Conservation (phyloP, 2,888 invertebrate genomes). For the Brenthis daphne region DNA sequence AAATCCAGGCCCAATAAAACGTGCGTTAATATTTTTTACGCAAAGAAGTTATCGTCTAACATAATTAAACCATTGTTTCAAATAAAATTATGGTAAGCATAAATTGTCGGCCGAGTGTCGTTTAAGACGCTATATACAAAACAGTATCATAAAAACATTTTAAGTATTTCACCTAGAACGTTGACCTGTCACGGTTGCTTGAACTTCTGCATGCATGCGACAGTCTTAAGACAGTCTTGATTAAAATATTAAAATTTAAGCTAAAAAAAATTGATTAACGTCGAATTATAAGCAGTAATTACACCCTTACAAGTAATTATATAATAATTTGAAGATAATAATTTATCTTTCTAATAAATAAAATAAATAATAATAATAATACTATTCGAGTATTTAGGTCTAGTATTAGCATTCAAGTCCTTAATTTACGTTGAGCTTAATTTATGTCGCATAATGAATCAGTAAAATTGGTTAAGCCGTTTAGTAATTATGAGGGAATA, state of each 20-base stretch:
- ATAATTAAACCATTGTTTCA: conserved; percentile 80
- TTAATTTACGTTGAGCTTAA: too few relatives aligned
- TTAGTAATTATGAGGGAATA: too few relatives aligned
- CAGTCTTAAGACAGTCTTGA: not conserved
- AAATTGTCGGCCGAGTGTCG: conserved; percentile 63
- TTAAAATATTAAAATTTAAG: too few relatives aligned
- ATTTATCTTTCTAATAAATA: too few relatives aligned
- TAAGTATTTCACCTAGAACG: conserved; percentile 53
- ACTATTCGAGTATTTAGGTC: too few relatives aligned
- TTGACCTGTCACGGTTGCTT: conserved; percentile 42
- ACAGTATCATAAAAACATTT: conserved; percentile 73
- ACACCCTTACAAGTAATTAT: too few relatives aligned
- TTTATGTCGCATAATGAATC: too few relatives aligned
- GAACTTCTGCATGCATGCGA: conserved; percentile 14
- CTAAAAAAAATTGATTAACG: too few relatives aligned
- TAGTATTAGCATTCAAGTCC: too few relatives aligned
- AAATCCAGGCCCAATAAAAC: conserved; percentile 22
- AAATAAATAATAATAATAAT: not conserved
- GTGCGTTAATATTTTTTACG: conserved; percentile 60
- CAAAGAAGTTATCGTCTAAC: conserved; percentile 68
- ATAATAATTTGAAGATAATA: too few relatives aligned
- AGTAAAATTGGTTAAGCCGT: too few relatives aligned
- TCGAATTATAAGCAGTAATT: too few relatives aligned
- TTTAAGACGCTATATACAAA: conserved; percentile 76
- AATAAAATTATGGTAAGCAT: conserved; percentile 70